Evolutionary conservation across 2,797 vertebrate species (phyloP).

Genomic region (Mycteria americana): DNA sequence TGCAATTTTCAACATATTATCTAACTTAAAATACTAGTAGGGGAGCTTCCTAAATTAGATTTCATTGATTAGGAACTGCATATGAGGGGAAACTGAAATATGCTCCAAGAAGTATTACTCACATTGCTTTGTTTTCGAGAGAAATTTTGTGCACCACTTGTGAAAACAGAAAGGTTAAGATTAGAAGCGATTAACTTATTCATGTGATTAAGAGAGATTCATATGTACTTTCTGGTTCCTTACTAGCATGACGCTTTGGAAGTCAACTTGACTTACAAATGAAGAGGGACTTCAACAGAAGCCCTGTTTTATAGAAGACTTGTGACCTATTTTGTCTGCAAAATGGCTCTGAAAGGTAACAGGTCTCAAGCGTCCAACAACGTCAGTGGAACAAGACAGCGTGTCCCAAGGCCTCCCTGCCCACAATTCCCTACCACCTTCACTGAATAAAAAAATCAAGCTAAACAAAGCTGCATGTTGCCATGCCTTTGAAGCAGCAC

Average conservation of each 20-base stretch:
- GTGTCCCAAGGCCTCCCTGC: neutral
- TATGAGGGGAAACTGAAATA: neutral
- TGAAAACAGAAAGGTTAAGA: slow-evolving; percentile 1
- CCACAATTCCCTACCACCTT: neutral
- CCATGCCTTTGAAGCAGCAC: neutral
- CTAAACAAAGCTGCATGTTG: neutral
- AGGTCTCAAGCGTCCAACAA: neutral
- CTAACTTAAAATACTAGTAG: neutral
- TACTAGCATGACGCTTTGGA: neutral
- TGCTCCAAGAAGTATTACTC: neutral
- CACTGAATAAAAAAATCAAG: neutral
- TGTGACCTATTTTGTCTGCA: neutral
- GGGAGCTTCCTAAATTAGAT: neutral
- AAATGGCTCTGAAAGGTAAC: neutral
- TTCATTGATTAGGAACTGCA: neutral
- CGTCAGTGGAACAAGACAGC: neutral
- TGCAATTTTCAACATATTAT: neutral
- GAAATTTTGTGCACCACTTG: neutral
- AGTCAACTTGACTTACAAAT: neutral
- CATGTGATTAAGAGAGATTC: neutral
- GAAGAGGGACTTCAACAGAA: neutral
- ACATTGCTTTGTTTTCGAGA: neutral
- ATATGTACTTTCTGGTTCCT: neutral
- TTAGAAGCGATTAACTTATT: neutral
- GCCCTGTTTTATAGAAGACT: neutral